These are phyloP conservation scores for Artemia sp. DNA, from an alignment of 2,888 invertebrate species.

Conservation along the genomic window DNA sequence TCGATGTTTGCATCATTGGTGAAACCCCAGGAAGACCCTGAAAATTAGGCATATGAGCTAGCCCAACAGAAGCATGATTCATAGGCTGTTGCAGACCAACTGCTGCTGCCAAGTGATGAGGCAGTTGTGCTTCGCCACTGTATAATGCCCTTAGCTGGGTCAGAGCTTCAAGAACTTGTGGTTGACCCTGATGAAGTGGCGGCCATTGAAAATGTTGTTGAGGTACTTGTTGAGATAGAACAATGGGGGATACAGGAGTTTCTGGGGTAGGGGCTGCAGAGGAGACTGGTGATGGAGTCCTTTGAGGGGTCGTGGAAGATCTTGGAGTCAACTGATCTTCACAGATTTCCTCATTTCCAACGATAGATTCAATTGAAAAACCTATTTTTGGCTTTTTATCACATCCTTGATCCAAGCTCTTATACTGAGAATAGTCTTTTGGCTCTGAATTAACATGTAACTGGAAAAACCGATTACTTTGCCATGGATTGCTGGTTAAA, in stretches of 20 bases:
- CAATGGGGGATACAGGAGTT: background rate
- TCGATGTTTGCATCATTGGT: conserved; percentile 14
- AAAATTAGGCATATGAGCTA: background rate
- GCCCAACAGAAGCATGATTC: conserved; percentile 1
- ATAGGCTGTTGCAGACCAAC: background rate
- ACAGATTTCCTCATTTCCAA: conserved; percentile 1
- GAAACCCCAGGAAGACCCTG: background rate
- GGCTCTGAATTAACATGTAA: conserved; percentile 9
- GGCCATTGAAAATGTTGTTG: conserved; percentile 13
- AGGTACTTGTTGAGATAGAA: background rate
- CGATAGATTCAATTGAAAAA: conserved; percentile 7
- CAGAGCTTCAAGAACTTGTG: background rate
- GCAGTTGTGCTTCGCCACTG: background rate
- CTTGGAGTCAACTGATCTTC: conserved; percentile 3
- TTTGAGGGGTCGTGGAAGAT: background rate
- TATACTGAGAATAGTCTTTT: conserved; percentile 1
- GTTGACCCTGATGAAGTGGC: background rate
- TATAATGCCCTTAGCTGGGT: background rate
- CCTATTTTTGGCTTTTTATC: background rate
- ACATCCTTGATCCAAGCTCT: background rate
- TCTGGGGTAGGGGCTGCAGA: conserved; percentile 1
- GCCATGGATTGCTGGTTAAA: conserved; percentile 3
- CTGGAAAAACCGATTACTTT: background rate
- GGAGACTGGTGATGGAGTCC: background rate
- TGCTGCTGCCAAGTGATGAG: conserved; percentile 9